Evolutionary conservation across 2,113 vertebrate species (phyloP).

Genomic region (Macheiramphus alcinus): DNA sequence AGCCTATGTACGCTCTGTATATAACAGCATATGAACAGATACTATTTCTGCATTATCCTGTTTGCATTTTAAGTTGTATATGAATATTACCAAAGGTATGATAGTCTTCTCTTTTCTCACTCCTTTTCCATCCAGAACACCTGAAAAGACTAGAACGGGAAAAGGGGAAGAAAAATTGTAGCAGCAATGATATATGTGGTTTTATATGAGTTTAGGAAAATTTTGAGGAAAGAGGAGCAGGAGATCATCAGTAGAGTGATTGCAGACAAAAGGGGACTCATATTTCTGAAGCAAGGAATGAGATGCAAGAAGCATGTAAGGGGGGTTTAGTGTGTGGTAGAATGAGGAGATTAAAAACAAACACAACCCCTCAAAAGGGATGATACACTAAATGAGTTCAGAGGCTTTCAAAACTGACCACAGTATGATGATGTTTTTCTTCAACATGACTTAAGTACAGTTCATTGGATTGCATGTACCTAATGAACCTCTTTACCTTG

Average conservation of each 20-base stretch:
- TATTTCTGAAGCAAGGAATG: background rate
- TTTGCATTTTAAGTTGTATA: background rate
- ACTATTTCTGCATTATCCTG: background rate
- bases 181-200: background rate
- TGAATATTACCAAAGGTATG: background rate
- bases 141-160: background rate
- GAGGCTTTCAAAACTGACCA: background rate
- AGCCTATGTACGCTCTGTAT: background rate
- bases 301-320: background rate
- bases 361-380: background rate
- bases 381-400: background rate
- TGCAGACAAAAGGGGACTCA: background rate
- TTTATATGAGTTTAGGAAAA: background rate
- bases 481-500: background rate
- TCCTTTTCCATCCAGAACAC: background rate
- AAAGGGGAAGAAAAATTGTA: background rate
- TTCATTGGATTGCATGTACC: background rate
- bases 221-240: background rate
- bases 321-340: background rate
- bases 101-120: background rate
- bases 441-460: background rate
- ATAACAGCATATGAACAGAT: background rate
- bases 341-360: background rate
- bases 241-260: background rate
- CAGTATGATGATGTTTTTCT: background rate